phyloP scores from a whole-genome alignment of 1,140 invertebrate species.

The Neodiprion pinetum region DNA sequence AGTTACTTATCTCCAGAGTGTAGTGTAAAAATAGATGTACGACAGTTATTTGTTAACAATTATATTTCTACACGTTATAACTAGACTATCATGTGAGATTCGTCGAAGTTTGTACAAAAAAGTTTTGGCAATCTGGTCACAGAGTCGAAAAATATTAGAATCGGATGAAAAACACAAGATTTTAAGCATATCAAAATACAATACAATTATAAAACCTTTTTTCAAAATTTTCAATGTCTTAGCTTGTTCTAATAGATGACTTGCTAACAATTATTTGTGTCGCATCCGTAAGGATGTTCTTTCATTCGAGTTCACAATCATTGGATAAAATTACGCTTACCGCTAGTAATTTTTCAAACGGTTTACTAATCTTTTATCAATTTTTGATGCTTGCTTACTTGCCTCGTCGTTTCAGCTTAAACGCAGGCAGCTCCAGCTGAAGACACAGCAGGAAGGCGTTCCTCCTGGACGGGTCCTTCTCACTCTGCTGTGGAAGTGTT shows the following conservation, averaged over 20 bases:
- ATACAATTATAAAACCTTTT: too few species aligned
- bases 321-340: not conserved
- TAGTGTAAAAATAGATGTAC: too few species aligned
- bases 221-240: not conserved
- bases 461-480: conserved; percentile 77
- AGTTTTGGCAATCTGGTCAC: too few species aligned
- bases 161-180: too few species aligned
- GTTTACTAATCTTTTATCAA: conserved; percentile 21
- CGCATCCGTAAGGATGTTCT: not conserved
- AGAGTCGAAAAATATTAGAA: too few species aligned
- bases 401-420: conserved; percentile 64
- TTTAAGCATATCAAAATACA: too few species aligned
- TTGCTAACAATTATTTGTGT: not conserved
- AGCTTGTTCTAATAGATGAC: conserved; percentile 11
- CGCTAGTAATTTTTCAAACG: not conserved
- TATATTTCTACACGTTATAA: too few species aligned
- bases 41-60: too few species aligned
- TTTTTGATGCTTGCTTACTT: conserved; percentile 16
- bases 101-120: too few species aligned
- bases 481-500: conserved; percentile 83
- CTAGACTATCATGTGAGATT: too few species aligned
- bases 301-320: not conserved
- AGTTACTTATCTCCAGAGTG: too few species aligned
- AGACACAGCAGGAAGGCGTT: conserved; percentile 71
- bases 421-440: conserved; percentile 74